Evolutionary conservation across 2,888 invertebrate species (phyloP).

Genomic region (Penaeus monodon): DNA sequence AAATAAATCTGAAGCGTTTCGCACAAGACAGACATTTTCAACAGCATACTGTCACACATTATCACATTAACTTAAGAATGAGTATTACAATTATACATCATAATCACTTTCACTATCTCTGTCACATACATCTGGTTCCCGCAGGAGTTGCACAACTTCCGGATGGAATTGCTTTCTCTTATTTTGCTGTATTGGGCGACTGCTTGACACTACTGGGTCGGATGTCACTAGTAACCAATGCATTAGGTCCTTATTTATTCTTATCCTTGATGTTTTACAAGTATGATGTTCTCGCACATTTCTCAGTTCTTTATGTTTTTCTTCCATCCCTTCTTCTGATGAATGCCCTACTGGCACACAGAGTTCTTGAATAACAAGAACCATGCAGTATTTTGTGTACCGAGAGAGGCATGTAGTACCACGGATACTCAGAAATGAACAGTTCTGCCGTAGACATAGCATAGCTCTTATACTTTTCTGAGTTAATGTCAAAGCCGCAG

Average conservation of each 20-base stretch:
- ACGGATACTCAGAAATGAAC: not conserved
- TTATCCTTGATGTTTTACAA: slow-evolving; percentile 2
- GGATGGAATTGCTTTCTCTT: too few species aligned
- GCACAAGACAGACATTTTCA: too few species aligned
- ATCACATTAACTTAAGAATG: too few species aligned
- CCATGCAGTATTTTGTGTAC: slow-evolving; percentile 8
- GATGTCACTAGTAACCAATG: not conserved
- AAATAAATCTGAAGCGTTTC: too few species aligned
- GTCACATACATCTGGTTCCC: too few species aligned
- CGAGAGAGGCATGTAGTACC: not conserved
- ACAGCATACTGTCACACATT: too few species aligned
- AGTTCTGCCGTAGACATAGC: not conserved
- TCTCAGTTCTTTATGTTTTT: not conserved
- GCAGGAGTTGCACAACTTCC: too few species aligned
- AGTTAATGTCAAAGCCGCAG: too few species aligned
- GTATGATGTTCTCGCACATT: not conserved
- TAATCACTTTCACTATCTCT: too few species aligned
- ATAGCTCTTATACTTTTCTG: not conserved
- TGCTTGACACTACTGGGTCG: not conserved
- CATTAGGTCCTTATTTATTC: not conserved
- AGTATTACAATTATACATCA: too few species aligned
- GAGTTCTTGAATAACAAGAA: not conserved
- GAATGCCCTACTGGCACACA: not conserved
- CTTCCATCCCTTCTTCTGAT: not conserved
- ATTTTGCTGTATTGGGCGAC: too few species aligned